phyloP scores from a whole-genome alignment of 2,888 invertebrate genomes.

The Caenorhabditis macrosperma region DNA sequence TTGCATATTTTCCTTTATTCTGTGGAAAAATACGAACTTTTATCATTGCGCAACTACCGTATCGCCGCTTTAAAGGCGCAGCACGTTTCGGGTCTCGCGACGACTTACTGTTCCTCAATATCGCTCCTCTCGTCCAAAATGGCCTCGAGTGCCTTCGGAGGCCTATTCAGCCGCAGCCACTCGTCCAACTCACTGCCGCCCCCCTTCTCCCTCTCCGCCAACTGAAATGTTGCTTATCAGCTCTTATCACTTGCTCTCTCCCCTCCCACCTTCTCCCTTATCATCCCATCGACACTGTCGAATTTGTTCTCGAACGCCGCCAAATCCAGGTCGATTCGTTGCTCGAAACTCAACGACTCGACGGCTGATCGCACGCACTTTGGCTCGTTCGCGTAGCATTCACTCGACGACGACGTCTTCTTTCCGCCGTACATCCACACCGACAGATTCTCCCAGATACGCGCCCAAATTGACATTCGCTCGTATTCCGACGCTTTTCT shows the following conservation, averaged over 20 bases:
- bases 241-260: not conserved
- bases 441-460: conserved; percentile 57
- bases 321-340: conserved; percentile 59
- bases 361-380: conserved; percentile 61
- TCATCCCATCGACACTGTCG: conserved; percentile 54
- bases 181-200: conserved; percentile 53
- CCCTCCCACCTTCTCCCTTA: conserved; percentile 42
- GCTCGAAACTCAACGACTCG: conserved; percentile 63
- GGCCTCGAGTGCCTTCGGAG: conserved; percentile 52
- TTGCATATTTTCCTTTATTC: too few species aligned
- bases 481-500: conserved; percentile 59
- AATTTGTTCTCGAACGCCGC: conserved; percentile 65
- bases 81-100: too few species aligned
- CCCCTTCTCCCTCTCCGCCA: conserved; percentile 19
- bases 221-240: conserved; percentile 17
- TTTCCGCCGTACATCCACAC: conserved; percentile 55
- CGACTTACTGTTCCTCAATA: conserved; percentile 53
- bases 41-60: too few species aligned
- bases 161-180: conserved; percentile 58
- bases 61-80: too few species aligned
- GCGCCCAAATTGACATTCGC: conserved; percentile 65
- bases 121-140: conserved; percentile 58
- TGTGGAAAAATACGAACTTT: too few species aligned
- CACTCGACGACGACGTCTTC: conserved; percentile 13
- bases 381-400: conserved; percentile 64